phyloP scores from a whole-genome alignment of 2,888 invertebrate species.

The Apodemia duryi region DNA sequence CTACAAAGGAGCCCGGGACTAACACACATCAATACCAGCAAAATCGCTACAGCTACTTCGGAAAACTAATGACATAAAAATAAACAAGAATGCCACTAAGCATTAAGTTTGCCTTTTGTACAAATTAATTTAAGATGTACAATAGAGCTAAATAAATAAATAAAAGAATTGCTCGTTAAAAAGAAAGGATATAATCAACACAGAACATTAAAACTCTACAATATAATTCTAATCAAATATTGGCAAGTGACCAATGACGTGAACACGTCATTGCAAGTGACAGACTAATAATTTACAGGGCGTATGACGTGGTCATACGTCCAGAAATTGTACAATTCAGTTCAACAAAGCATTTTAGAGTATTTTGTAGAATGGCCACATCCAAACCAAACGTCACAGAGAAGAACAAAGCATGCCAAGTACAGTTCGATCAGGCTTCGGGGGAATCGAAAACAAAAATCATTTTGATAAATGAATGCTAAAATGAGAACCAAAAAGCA shows the following conservation, averaged over 20 bases:
- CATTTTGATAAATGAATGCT: background rate
- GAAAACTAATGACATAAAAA: too few species aligned
- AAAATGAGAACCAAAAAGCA: background rate
- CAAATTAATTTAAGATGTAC: too few species aligned
- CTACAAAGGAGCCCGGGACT: too few species aligned
- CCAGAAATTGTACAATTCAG: slow-evolving; percentile 70
- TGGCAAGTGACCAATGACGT: slow-evolving; percentile 7
- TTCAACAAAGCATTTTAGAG: slow-evolving; percentile 55
- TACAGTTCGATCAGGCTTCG: slow-evolving; percentile 45
- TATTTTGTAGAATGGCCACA: slow-evolving; percentile 53
- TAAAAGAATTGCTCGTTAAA: too few species aligned
- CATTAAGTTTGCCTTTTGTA: too few species aligned
- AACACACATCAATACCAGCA: too few species aligned
- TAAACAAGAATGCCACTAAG: too few species aligned
- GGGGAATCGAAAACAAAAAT: background rate
- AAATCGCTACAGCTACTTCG: too few species aligned
- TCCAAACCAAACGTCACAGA: slow-evolving; percentile 56
- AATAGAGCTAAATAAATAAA: too few species aligned
- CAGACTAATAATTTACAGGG: slow-evolving; percentile 22
- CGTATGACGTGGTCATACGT: slow-evolving; percentile 47
- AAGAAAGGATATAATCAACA: too few species aligned
- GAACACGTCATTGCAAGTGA: too few species aligned
- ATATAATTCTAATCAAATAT: background rate
- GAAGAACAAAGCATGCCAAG: slow-evolving; percentile 71
- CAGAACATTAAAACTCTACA: too few species aligned